Evolutionary conservation across 2,888 invertebrate genomes (phyloP).

Genomic region (Hoplodrina blanda): DNA sequence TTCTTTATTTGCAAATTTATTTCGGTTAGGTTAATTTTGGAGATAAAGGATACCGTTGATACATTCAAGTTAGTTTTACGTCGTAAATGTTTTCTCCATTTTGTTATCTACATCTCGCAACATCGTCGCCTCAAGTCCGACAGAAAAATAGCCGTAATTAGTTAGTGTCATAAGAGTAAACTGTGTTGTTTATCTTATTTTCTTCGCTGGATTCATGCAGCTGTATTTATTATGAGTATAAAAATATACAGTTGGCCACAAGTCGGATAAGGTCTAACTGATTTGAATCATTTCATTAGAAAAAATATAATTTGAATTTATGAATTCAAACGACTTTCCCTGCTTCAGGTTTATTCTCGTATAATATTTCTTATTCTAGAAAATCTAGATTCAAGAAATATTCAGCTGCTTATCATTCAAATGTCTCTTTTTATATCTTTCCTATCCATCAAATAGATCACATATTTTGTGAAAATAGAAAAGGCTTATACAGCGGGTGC

Average conservation of each 20-base stretch:
- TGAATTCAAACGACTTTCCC: constrained; percentile 36
- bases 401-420: constrained; percentile 39
- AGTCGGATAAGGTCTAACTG: background rate
- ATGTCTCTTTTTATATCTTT: constrained; percentile 20
- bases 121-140: constrained; percentile 17
- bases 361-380: constrained; percentile 3
- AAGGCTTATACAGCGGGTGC: constrained; percentile 24
- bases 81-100: constrained; percentile 13
- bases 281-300: constrained; percentile 17
- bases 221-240: constrained; percentile 4
- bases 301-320: constrained; percentile 35
- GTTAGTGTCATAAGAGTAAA: constrained; percentile 33
- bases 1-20: background rate
- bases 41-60: background rate
- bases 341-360: background rate
- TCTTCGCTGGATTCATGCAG: background rate
- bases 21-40: background rate
- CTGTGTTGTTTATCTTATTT: constrained; percentile 36
- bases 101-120: background rate
- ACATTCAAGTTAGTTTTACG: background rate
- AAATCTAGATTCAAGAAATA: constrained; percentile 19
- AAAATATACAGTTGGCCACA: background rate
- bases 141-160: constrained; percentile 38
- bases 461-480: constrained; percentile 20
- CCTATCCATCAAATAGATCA: constrained; percentile 34